Evolutionary conservation across 2,113 vertebrate genomes (phyloP).

Genomic region (Crocuta crocuta): DNA sequence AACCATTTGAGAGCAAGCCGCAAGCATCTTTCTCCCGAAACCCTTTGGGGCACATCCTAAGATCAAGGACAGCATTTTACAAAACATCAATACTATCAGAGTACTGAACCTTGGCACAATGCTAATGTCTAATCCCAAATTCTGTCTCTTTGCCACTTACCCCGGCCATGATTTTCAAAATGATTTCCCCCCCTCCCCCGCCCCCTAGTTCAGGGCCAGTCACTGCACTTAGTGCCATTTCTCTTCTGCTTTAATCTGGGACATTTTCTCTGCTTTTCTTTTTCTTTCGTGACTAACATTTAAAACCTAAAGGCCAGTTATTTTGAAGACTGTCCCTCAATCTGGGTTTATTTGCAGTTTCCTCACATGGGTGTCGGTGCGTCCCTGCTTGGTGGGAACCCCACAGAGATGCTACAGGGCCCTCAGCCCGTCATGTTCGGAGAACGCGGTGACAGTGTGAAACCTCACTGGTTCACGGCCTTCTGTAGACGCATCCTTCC

Average conservation of each 20-base stretch:
- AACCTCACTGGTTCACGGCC: not conserved
- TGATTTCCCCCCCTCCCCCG: fast-evolving
- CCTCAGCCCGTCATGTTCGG: fast-evolving
- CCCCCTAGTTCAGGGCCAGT: fast-evolving
- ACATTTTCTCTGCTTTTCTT: not conserved
- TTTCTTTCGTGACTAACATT: not conserved
- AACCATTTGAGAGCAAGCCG: not conserved
- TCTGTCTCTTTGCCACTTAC: not conserved
- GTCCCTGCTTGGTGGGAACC: not conserved
- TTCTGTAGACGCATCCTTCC: not conserved
- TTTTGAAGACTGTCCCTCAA: not conserved
- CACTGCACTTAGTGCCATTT: not conserved
- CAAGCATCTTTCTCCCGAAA: not conserved
- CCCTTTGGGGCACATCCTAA: not conserved
- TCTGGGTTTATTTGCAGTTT: not conserved
- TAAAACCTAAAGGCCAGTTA: not conserved
- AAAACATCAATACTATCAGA: not conserved
- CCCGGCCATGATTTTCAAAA: no score
- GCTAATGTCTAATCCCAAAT: not conserved
- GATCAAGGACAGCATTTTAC: not conserved
- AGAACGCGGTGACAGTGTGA: fast-evolving
- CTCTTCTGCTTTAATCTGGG: not conserved
- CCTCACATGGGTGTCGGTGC: not conserved
- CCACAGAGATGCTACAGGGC: fast-evolving
- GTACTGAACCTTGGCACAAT: no score